phyloP scores from a whole-genome alignment of 2,113 vertebrate genomes.

The Sigmodon hispidus region DNA sequence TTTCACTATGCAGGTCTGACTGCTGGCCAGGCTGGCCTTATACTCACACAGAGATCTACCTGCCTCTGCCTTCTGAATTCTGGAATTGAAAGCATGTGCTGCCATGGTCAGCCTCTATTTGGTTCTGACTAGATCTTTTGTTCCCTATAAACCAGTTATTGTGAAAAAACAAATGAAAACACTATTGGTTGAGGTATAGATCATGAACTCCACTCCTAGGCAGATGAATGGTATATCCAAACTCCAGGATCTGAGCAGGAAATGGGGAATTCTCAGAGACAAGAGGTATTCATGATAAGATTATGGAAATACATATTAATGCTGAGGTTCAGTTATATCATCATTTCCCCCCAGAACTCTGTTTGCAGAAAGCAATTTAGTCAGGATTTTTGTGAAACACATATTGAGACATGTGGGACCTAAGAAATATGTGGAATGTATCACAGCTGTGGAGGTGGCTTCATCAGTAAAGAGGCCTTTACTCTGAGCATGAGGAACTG shows the following conservation, averaged over 20 bases:
- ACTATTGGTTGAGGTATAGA: not conserved
- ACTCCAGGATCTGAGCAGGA: not conserved
- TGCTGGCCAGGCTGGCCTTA: not conserved
- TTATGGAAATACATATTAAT: not conserved
- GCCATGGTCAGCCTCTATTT: not conserved
- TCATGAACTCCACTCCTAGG: not conserved
- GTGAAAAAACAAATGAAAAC: not conserved
- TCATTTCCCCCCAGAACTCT: not conserved
- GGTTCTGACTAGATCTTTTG: not conserved
- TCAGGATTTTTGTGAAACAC: not conserved
- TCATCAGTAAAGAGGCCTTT: not conserved
- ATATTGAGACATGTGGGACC: not conserved
- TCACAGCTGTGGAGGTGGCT: not conserved
- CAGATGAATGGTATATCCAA: too few species aligned
- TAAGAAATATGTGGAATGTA: not conserved
- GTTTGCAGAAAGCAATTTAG: constrained; percentile 20
- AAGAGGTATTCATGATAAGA: not conserved
- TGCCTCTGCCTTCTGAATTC: not conserved
- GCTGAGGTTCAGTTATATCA: not conserved
- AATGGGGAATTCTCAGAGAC: not conserved
- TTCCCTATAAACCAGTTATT: not conserved
- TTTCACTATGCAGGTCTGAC: not conserved
- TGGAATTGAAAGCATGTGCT: not conserved
- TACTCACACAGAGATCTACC: not conserved
- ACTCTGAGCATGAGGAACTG: not conserved